Percentiles rank a stretch among this genome's conserved stretches.
Conservation (phyloP, 2,797 vertebrate species). For the Craterocephalus amniculus region DNA sequence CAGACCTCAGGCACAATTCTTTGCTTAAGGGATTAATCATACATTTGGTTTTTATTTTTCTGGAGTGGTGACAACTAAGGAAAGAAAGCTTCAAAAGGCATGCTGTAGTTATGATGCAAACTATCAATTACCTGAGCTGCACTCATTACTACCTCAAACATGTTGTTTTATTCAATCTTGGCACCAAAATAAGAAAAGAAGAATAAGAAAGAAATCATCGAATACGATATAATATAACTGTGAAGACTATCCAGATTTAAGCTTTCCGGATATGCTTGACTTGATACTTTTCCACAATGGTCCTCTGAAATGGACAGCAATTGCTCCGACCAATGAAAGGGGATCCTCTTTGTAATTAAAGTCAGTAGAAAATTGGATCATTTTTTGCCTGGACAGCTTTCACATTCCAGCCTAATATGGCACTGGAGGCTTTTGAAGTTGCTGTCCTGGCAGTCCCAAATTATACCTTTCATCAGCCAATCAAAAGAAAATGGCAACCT, state of each 20-base stretch:
- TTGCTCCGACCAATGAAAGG: slow-evolving; percentile 76
- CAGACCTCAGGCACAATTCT: slow-evolving; percentile 65
- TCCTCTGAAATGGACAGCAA: slow-evolving; percentile 75
- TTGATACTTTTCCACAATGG: slow-evolving; percentile 75
- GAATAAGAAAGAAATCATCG: slow-evolving; percentile 2
- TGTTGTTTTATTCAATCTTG: slow-evolving; percentile 40
- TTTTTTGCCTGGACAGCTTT: slow-evolving; percentile 82
- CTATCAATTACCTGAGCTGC: slow-evolving; percentile 40
- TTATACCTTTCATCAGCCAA: slow-evolving; percentile 84
- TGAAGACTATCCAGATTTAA: slow-evolving; percentile 59
- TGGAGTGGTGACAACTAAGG: slow-evolving; percentile 56
- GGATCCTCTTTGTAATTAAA: slow-evolving; percentile 84
- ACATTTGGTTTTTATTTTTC: slow-evolving; percentile 73
- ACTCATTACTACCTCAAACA: slow-evolving; percentile 32
- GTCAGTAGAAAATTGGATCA: slow-evolving; percentile 82
- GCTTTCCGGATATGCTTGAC: slow-evolving; percentile 71
- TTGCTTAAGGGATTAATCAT: slow-evolving; percentile 70
- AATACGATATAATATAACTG: slow-evolving; percentile 41
- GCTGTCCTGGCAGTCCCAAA: slow-evolving; percentile 75
- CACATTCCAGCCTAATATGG: slow-evolving; percentile 82
- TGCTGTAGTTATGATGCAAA: slow-evolving; percentile 48
- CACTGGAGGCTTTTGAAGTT: slow-evolving; percentile 78
- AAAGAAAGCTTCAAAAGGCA: slow-evolving; percentile 58
- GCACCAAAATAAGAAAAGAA: slow-evolving; percentile 10
- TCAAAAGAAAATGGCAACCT: slow-evolving; percentile 77